Evolutionary conservation across 2,888 invertebrate genomes (phyloP).

Genomic region (Octonoba sinensis): DNA sequence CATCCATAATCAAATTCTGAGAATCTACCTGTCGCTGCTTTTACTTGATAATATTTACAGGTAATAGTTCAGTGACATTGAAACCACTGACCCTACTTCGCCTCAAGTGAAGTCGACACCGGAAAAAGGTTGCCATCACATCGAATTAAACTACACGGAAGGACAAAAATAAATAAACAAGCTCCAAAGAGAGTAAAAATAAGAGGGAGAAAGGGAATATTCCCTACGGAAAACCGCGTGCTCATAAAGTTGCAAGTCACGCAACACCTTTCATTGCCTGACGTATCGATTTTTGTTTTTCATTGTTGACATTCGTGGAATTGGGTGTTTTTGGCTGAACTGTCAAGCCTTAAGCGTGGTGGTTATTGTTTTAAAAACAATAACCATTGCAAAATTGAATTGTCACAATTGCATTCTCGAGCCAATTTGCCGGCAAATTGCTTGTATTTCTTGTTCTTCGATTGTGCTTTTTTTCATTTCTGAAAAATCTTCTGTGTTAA

Average conservation of each 20-base stretch:
- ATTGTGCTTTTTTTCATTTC: too few species aligned
- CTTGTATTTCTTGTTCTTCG: too few species aligned
- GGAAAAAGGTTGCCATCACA: constrained; percentile 1
- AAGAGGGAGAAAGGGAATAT: not conserved
- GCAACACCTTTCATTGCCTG: constrained; percentile 1
- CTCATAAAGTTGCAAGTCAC: constrained; percentile 38
- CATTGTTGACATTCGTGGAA: too few species aligned
- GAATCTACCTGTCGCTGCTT: not conserved
- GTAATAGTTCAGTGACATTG: constrained; percentile 44
- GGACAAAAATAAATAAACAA: not conserved
- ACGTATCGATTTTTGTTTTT: too few species aligned
- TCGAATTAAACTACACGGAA: not conserved
- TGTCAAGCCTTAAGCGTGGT: too few species aligned
- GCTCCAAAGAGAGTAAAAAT: not conserved
- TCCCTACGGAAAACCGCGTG: constrained; percentile 11
- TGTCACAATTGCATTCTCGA: too few species aligned
- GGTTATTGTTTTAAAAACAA: too few species aligned
- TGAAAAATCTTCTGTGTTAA: too few species aligned
- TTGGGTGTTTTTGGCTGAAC: too few species aligned
- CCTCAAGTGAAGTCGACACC: constrained; percentile 2
- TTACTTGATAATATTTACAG: not conserved
- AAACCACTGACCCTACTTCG: constrained; percentile 28
- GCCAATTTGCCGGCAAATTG: too few species aligned
- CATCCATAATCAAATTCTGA: not conserved
- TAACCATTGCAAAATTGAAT: too few species aligned